Conservation (phyloP, 2,888 invertebrate species). For the Danaus chrysippus region DNA sequence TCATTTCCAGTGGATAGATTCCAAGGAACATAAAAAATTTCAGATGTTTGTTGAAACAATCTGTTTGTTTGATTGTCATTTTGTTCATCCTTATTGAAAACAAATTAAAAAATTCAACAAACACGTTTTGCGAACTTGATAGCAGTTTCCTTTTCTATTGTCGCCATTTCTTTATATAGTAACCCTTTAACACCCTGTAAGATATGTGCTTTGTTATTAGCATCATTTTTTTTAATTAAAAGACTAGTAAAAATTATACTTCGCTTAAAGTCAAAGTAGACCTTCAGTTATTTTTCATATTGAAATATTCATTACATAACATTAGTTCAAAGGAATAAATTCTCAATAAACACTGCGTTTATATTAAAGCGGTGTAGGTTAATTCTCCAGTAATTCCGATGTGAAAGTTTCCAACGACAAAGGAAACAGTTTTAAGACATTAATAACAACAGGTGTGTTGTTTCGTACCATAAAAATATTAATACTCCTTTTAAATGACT, state of each 20-base stretch:
- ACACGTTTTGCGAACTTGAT: neutral
- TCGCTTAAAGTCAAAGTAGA: slow-evolving; percentile 11
- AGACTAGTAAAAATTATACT: slow-evolving; percentile 16
- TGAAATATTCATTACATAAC: slow-evolving; percentile 22
- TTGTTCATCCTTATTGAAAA: slow-evolving; percentile 6
- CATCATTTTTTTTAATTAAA: slow-evolving; percentile 24
- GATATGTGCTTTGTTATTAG: slow-evolving; percentile 9
- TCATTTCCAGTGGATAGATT: slow-evolving; percentile 40
- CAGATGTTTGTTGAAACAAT: slow-evolving; percentile 50
- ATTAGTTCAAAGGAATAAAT: slow-evolving; percentile 26
- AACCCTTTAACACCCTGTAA: neutral
- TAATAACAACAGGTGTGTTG: slow-evolving; percentile 45
- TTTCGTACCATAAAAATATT: slow-evolving; percentile 49
- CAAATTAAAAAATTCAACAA: slow-evolving; percentile 40
- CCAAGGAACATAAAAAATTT: slow-evolving; percentile 49
- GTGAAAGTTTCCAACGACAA: slow-evolving; percentile 53
- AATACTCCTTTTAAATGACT: slow-evolving; percentile 49
- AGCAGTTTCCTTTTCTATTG: neutral
- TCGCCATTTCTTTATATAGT: neutral
- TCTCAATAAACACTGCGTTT: slow-evolving; percentile 26
- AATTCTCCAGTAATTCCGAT: no score
- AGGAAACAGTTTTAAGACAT: slow-evolving; percentile 54
- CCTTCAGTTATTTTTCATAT: slow-evolving; percentile 15
- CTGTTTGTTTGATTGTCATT: slow-evolving; percentile 39
- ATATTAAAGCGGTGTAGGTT: slow-evolving; percentile 34